Evolutionary conservation across 2,888 invertebrate genomes (phyloP).

Genomic region (Ecdyonurus torrentis): DNA sequence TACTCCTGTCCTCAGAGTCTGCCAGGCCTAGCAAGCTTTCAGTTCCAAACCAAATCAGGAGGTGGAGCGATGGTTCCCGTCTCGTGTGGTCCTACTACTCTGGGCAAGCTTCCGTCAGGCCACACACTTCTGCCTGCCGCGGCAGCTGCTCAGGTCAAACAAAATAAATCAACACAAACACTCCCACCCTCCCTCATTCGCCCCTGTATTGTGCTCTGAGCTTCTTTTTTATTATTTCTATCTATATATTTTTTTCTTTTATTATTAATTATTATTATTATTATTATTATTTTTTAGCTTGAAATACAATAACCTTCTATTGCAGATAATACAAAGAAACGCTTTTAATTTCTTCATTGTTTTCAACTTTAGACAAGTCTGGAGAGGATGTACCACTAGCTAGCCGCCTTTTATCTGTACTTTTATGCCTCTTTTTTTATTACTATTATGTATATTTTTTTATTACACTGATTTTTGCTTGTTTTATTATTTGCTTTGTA

Average conservation of each 20-base stretch:
- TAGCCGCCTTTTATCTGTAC: too few species aligned
- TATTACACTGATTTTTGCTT: too few species aligned
- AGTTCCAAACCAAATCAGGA: slow-evolving; percentile 10
- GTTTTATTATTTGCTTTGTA: too few species aligned
- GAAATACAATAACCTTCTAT: not conserved
- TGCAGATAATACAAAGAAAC: not conserved
- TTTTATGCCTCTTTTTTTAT: too few species aligned
- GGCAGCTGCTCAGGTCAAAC: slow-evolving; percentile 1
- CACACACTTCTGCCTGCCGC: slow-evolving; percentile 9
- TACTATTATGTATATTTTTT: too few species aligned
- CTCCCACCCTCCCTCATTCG: not conserved
- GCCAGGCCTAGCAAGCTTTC: slow-evolving; percentile 11
- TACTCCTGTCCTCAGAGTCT: slow-evolving; percentile 8
- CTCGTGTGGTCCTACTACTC: slow-evolving; percentile 5
- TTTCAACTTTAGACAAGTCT: not conserved
- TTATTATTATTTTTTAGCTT: not conserved
- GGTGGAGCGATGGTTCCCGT: slow-evolving; percentile 9
- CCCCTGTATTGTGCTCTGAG: not conserved
- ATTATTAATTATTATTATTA: not conserved
- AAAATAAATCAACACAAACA: not conserved
- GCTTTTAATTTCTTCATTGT: not conserved
- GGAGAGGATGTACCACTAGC: not conserved
- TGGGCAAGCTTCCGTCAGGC: slow-evolving; percentile 5
- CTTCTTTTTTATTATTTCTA: too few species aligned
- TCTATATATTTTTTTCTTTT: too few species aligned